Evolutionary conservation across 2,113 vertebrate genomes (phyloP).

Genomic region (Triplophysa tibetana): DNA sequence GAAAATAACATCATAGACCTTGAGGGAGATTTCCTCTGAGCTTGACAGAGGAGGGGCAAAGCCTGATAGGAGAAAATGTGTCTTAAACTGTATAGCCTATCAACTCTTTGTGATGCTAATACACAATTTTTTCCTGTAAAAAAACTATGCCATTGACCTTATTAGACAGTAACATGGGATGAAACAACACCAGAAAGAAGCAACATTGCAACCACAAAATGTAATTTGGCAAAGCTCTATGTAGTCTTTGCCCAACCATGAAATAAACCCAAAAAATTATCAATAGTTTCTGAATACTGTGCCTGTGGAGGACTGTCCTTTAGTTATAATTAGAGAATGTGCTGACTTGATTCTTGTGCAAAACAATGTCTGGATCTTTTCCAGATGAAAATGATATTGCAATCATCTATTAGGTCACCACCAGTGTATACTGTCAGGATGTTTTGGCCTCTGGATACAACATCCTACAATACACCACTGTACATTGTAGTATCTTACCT

Average conservation of each 20-base stretch:
- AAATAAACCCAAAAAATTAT: background rate
- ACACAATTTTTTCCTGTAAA: background rate
- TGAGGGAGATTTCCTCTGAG: constrained; percentile 67
- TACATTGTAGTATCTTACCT: constrained; percentile 11
- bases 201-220: constrained; percentile 32
- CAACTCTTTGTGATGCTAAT: background rate
- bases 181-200: constrained; percentile 4
- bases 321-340: background rate
- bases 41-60: constrained; percentile 26
- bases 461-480: background rate
- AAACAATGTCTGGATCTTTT: constrained; percentile 16
- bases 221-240: background rate
- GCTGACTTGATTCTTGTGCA: background rate
- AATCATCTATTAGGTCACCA: background rate
- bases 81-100: background rate
- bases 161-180: background rate
- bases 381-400: constrained; percentile 12
- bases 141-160: constrained; percentile 1
- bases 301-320: background rate
- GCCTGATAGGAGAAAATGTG: constrained; percentile 24
- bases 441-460: constrained; percentile 22
- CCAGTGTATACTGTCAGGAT: background rate
- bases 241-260: constrained; percentile 19
- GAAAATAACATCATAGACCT: constrained; percentile 70
- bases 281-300: background rate